Conservation (phyloP, 1,140 invertebrate species). For the Ceratosolen solmsi region DNA sequence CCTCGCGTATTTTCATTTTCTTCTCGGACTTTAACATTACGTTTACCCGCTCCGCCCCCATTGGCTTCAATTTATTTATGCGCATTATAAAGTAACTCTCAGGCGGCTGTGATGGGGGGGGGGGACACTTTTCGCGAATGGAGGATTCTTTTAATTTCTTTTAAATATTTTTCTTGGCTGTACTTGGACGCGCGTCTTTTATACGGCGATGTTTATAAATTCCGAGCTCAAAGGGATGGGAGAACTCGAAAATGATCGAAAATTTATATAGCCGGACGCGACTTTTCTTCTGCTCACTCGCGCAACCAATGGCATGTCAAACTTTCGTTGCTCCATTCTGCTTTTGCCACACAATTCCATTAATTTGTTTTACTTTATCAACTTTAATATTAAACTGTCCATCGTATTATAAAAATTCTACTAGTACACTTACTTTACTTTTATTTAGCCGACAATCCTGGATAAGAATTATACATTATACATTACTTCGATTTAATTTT, state of each 20-base stretch:
- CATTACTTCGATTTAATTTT: too few species aligned
- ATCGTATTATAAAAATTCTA: too few species aligned
- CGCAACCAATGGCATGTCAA: not conserved
- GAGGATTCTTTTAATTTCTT: not conserved
- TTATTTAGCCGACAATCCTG: too few species aligned
- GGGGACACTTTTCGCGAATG: too few species aligned
- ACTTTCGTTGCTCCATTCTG: not conserved
- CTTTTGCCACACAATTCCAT: not conserved
- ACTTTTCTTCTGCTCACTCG: not conserved
- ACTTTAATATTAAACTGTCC: too few species aligned
- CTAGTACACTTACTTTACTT: too few species aligned
- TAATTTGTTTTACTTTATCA: too few species aligned
- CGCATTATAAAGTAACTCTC: not conserved
- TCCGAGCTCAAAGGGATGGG: not conserved
- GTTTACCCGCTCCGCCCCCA: not conserved
- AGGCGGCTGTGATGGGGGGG: too few species aligned
- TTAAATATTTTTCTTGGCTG: not conserved
- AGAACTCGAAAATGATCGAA: too few species aligned
- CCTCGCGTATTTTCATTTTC: not conserved
- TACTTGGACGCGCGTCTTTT: not conserved
- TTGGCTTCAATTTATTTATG: not conserved
- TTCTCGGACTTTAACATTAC: not conserved
- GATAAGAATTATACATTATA: too few species aligned
- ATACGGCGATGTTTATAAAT: too few species aligned
- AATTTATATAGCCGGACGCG: not conserved